phyloP scores from a whole-genome alignment of 2,888 invertebrate genomes.

The Mylabris sibirica region DNA sequence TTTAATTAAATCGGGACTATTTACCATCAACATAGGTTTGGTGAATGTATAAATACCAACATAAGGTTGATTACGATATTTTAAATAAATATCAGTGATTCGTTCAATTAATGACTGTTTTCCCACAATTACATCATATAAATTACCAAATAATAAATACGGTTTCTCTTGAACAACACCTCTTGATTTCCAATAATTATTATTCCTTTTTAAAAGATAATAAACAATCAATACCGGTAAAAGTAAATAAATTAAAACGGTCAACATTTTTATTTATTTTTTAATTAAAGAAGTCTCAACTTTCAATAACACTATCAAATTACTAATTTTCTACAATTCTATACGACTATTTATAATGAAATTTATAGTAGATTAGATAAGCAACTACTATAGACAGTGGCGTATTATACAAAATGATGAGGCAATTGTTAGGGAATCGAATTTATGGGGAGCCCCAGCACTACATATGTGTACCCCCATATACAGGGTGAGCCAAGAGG shows the following conservation, averaged over 20 bases:
- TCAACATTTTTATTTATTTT: background rate
- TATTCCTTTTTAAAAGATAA: background rate
- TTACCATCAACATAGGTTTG: constrained; percentile 60
- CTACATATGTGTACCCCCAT: no score
- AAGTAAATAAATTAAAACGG: background rate
- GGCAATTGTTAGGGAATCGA: no score
- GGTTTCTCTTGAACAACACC: constrained; percentile 18
- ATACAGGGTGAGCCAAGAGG: no score
- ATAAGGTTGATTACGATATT: constrained; percentile 45
- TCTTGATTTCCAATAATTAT: constrained; percentile 21
- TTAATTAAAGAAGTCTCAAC: no score
- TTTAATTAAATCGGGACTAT: constrained; percentile 61
- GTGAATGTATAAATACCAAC: constrained; percentile 62
- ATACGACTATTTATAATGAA: no score
- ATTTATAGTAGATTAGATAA: no score
- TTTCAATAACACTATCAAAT: no score
- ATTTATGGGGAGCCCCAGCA: no score
- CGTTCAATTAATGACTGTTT: constrained; percentile 14
- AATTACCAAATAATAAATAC: constrained; percentile 22
- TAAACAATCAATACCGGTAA: background rate
- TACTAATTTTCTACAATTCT: no score
- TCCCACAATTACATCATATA: constrained; percentile 14
- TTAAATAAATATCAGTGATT: constrained; percentile 38
- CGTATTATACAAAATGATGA: no score
- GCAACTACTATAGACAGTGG: no score